Evolutionary conservation across 2,113 vertebrate species (phyloP), one percentile per base, ranked within the genome.

Genomic region (Eublepharis macularius): DNA sequence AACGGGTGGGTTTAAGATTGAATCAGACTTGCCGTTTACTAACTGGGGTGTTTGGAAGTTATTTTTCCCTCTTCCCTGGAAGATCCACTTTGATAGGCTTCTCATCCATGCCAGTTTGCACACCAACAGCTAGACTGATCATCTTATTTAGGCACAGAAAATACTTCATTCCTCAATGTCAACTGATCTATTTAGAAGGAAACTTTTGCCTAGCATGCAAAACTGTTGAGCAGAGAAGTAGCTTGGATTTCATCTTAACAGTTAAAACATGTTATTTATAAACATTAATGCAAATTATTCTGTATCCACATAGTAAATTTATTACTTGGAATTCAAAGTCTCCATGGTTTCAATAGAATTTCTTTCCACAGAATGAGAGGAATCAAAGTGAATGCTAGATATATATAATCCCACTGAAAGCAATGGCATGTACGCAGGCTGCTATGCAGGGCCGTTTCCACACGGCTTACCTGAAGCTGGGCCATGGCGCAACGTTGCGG

Each of bases 81-180:
- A 92, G 34, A 68, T 51, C 0, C 73, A 0, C 0, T 90, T 92
- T 60, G 88, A 89, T 90, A 90, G 88, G 76, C n/a, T 73, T 87
- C 84, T 87, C 87, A 1, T 4, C 57, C 88, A 89, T 91, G 73
- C 75, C 16, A 34, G 76, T 83, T 93, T 92, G 75, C 29, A 90
- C 82, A 89, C 70, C 0, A 24, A 90, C 73, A 72, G 82, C 34
- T 83, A 82, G 70, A 75, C 88, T 91, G 75, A 68, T 87, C 49
- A 88, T 82, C 88, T 91, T 90, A 92, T 82, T 88, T 91, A 87
- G 69, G 51, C 79, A 74, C 41, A 90, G 76, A 79, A 85, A 88
- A 5, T 43, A 63, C 49, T 76, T 1, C 63, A 90, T 88, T 91
- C 51, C 16, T 39, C 45, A 32, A 36, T 68, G 86, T 78, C 57